Evolutionary conservation across 1,140 invertebrate species (phyloP).

Genomic region (Helicoverpa zea): DNA sequence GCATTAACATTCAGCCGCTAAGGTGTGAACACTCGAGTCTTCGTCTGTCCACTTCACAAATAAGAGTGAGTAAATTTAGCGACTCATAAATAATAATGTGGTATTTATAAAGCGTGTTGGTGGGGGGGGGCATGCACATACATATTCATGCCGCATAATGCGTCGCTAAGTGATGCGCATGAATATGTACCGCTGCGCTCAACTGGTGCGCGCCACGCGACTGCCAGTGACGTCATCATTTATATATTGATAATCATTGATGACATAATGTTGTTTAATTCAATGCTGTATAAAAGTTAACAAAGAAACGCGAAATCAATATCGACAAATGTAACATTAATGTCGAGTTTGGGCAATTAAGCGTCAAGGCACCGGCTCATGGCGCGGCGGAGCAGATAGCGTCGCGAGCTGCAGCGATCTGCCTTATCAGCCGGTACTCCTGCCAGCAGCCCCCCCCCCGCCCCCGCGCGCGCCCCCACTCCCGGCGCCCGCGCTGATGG

Average conservation of each 20-base stretch:
- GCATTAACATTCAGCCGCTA: conserved; percentile 3
- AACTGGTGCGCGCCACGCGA: neutral
- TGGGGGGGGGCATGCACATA: neutral
- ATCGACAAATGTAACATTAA: no score
- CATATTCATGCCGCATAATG: conserved; percentile 37
- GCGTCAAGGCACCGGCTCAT: no score
- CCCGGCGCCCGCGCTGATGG: conserved; percentile 11
- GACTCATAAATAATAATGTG: conserved; percentile 34
- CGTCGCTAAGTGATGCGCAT: conserved; percentile 36
- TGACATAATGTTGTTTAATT: no score
- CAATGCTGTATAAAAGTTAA: no score
- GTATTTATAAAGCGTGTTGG: conserved; percentile 19
- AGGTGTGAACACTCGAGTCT: neutral
- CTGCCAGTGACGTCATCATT: no score
- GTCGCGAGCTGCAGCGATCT: no score
- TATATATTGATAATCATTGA: no score
- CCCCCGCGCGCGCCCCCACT: neutral
- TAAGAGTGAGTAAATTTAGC: conserved; percentile 16
- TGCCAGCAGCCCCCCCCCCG: neutral
- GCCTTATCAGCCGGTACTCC: neutral
- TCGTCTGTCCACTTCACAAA: conserved; percentile 27
- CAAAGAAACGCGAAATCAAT: no score
- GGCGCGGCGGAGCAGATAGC: no score
- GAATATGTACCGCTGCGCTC: conserved; percentile 30
- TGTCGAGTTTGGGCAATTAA: no score